A percentile compares a stretch with the other conserved stretches of the same genome.
These are phyloP conservation scores for Ferdinandea cuprea DNA, from an alignment of 2,888 invertebrate species.

Conservation along the genomic window DNA sequence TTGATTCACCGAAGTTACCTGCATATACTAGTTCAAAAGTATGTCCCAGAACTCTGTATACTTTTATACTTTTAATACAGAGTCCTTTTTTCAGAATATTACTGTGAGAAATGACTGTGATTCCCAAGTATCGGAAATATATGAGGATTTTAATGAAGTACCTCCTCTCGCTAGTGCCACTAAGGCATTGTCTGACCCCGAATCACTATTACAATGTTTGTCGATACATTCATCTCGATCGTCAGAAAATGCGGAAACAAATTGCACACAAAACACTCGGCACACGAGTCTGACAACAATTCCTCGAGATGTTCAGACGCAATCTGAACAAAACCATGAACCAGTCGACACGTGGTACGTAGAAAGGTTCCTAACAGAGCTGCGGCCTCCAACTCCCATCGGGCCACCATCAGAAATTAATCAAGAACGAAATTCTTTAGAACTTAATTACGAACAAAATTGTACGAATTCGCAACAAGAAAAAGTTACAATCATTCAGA, in stretches of 20 bases:
- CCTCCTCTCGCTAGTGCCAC: not conserved
- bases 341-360: conserved; percentile 1
- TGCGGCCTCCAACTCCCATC: conserved; percentile 2
- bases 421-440: not conserved
- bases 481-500: conserved; percentile 22
- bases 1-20: not conserved
- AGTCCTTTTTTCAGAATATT: not conserved
- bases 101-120: not conserved
- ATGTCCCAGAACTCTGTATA: not conserved
- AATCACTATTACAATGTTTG: not conserved
- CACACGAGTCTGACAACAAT: not conserved
- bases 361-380: conserved; percentile 14
- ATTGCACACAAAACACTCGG: not conserved
- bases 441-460: not conserved
- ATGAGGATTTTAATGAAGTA: conserved; percentile 15
- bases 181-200: not conserved
- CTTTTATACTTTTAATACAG: no score
- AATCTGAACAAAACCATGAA: not conserved
- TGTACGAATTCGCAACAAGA: not conserved
- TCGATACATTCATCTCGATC: not conserved
- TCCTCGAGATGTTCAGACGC: not conserved
- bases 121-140: conserved; percentile 38
- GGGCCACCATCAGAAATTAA: not conserved
- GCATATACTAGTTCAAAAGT: no score
- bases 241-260: not conserved